Percentiles rank a stretch among this genome's conserved stretches.
phyloP scores from a whole-genome alignment of 2,888 invertebrate genomes.

The Cyrtodaria siliqua region DNA sequence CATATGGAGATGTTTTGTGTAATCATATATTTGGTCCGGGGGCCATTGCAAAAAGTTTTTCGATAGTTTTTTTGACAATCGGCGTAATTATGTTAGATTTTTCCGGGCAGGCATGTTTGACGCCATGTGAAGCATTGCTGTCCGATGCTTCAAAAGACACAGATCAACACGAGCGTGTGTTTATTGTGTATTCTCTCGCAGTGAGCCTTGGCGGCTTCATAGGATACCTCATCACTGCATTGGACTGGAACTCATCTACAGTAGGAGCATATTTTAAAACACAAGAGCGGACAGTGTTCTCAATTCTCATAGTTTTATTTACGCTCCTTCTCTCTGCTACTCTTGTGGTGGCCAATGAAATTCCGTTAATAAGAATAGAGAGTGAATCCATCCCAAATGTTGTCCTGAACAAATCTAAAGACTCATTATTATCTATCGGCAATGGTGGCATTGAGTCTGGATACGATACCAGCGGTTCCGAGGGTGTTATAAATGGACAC shows the following conservation, averaged over 20 bases:
- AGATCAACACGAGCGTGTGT: conserved; percentile 96
- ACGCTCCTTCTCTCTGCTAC: conserved; percentile 93
- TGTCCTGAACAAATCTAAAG: neutral
- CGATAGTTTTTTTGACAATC: conserved; percentile 85
- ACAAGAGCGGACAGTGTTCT: conserved; percentile 96
- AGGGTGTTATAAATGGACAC: conserved; percentile 46
- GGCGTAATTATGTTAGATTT: conserved; percentile 97
- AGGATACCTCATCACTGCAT: conserved; percentile 91
- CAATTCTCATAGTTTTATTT: conserved; percentile 95
- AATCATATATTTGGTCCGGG: conserved; percentile 68
- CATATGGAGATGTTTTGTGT: conserved; percentile 81
- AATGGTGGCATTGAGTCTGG: conserved; percentile 73
- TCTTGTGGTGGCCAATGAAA: conserved; percentile 95
- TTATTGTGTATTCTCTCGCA: conserved; percentile 98
- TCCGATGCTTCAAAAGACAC: conserved; percentile 95
- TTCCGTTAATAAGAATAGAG: conserved; percentile 88
- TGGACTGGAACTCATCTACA: conserved; percentile 95
- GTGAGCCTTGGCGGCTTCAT: conserved; percentile 97
- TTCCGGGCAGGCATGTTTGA: conserved; percentile 98
- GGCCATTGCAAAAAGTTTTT: conserved; percentile 65
- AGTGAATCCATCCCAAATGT: conserved; percentile 79
- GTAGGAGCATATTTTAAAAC: conserved; percentile 90
- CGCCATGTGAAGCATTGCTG: conserved; percentile 96
- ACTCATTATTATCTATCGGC: conserved; percentile 27
- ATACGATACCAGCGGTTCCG: conserved; percentile 80